phyloP scores from a whole-genome alignment of 1,140 invertebrate species.

The Atta texana region DNA sequence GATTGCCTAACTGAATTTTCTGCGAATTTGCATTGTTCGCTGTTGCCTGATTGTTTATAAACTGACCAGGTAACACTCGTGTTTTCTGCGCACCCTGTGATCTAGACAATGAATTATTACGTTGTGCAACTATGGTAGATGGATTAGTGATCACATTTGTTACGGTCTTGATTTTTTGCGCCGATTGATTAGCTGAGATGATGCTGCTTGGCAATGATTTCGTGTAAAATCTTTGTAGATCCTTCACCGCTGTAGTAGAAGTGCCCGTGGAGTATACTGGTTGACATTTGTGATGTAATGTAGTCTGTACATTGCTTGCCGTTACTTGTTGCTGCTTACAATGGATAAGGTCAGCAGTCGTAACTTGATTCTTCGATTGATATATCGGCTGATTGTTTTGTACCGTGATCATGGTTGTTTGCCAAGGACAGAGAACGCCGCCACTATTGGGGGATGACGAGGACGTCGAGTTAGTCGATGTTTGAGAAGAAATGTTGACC shows the following conservation, averaged over 20 bases:
- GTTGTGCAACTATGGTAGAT: conserved; percentile 55
- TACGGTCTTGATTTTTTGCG: conserved; percentile 77
- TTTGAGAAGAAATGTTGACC: conserved; percentile 53
- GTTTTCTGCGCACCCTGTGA: conserved; percentile 72
- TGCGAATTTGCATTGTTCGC: conserved; percentile 78
- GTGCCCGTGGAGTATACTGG: conserved; percentile 44
- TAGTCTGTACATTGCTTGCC: conserved; percentile 37
- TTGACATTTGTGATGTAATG: conserved; percentile 62
- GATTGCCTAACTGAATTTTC: conserved; percentile 73
- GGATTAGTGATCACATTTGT: conserved; percentile 57
- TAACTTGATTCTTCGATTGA: conserved; percentile 45
- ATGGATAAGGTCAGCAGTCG: conserved; percentile 35
- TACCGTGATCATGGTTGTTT: conserved; percentile 36
- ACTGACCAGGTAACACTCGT: conserved; percentile 63
- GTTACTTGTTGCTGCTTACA: conserved; percentile 53
- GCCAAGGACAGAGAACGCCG: conserved; percentile 59
- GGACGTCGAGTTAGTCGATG: conserved; percentile 64
- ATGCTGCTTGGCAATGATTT: conserved; percentile 57
- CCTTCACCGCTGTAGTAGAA: conserved; percentile 66
- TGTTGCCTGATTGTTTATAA: conserved; percentile 75
- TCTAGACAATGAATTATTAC: conserved; percentile 72
- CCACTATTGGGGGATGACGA: conserved; percentile 55
- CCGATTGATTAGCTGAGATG: conserved; percentile 58
- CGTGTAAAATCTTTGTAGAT: conserved; percentile 77
- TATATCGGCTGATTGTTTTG: conserved; percentile 57